Percentiles rank a stretch among this genome's conserved stretches.
Conservation (phyloP, 2,888 invertebrate genomes). For the Helicoverpa assulta region DNA sequence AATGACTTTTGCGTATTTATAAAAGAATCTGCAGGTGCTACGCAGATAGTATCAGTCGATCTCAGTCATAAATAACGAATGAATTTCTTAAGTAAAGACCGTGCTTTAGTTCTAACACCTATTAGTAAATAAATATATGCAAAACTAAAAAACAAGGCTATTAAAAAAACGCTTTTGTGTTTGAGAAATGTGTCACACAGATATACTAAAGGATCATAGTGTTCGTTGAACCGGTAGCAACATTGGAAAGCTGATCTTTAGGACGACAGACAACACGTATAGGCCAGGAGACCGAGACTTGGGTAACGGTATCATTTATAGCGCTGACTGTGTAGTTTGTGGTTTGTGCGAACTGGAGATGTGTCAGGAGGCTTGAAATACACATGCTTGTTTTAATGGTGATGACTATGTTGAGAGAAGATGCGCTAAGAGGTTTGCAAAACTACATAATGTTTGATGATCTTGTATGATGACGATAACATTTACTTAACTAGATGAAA, state of each 20-base stretch:
- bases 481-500: too few species aligned
- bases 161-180: slow-evolving; percentile 3
- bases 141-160: neutral
- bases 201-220: slow-evolving; percentile 26
- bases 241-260: slow-evolving; percentile 43
- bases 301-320: neutral
- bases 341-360: too few species aligned
- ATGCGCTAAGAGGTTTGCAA: too few species aligned
- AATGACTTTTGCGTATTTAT: too few species aligned
- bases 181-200: slow-evolving; percentile 21
- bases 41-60: too few species aligned
- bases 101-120: neutral
- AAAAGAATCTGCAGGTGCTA: too few species aligned
- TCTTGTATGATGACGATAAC: too few species aligned
- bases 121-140: neutral
- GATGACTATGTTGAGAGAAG: too few species aligned
- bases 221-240: slow-evolving; percentile 43
- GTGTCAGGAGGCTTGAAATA: too few species aligned
- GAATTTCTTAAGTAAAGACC: neutral
- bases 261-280: slow-evolving; percentile 20
- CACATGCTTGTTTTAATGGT: too few species aligned
- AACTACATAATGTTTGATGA: too few species aligned
- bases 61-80: neutral
- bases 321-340: neutral
- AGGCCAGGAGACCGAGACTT: slow-evolving; percentile 25